Base-by-base conservation (phyloP, 2,888 invertebrate species). In the Phlogophora meticulosa region DNA sequence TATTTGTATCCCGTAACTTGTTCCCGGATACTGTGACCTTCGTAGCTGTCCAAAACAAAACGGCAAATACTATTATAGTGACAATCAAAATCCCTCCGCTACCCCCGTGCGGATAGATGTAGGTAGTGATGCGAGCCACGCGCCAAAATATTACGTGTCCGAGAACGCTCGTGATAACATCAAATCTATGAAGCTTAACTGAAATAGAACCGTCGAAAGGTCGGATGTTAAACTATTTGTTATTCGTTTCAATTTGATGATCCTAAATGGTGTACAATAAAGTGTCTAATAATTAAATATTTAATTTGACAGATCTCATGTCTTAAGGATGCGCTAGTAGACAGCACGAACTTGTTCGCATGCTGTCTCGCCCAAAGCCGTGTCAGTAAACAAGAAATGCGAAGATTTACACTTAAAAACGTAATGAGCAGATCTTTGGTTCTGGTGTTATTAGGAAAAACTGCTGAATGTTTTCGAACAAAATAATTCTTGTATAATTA, bases 1-100 rank as follows among this genome's bases (percentile, higher is more conserved):
- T 75, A 64, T 61, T 76, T 40, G 80, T 62, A 20, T 75, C 63
- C 48, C 73, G 71, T 72, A 71, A 64, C 75, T 70, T 79, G 77
- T 80, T 81, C 71, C 77, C 70, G 69, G 77, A 70, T 74, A 79
- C 51, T 51, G 61, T 43, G 64, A 69, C 81, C 87, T 86, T 91
- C 68, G 82, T 81, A 75, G 92, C 93, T 93, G 90, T 91, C 91
- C 92, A 92, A 91, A 91, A 92, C 83, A 93, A 91, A 93, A 90
- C 80, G 89, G 85, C 90, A 87, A 91, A 88, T 88, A 88, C 90
- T 85, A 90, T 90, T 88, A 92, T 82, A 86, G 89, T 83, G 81
- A 88, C 81, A 83, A 87, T 70, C 77, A 84, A 76, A 79, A 80
- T 82, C 84, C 88, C 88, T 48, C 52, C 51, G 49, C 58, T 62